Percentiles rank a stretch among this genome's conserved stretches.
These are phyloP conservation scores for Drosophila rubida DNA, from an alignment of 2,888 invertebrate species.

Conservation along the genomic window DNA sequence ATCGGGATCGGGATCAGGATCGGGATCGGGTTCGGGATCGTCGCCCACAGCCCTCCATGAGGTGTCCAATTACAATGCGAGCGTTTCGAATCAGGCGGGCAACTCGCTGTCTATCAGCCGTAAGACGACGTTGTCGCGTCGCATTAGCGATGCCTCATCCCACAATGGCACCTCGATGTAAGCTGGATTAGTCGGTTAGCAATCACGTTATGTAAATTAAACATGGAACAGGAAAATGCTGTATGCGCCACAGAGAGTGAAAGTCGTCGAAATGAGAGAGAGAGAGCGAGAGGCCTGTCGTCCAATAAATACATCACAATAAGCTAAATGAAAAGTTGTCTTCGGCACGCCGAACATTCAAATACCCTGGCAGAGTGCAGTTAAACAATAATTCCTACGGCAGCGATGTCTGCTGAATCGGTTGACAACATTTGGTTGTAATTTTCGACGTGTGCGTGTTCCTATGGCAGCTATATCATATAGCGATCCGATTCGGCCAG, in stretches of 20 bases:
- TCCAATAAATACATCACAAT: constrained; percentile 35
- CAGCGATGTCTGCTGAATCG: not conserved
- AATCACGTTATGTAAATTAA: constrained; percentile 48
- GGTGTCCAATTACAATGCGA: constrained; percentile 90
- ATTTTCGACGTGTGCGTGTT: not conserved
- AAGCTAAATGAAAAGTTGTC: not conserved
- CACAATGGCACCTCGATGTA: constrained; percentile 83
- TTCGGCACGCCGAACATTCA: not conserved
- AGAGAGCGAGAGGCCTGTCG: constrained; percentile 22
- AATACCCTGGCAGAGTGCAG: not conserved
- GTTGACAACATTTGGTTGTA: too few relatives aligned
- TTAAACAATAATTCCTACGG: not conserved
- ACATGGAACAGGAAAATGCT: constrained; percentile 22
- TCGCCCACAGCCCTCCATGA: constrained; percentile 93
- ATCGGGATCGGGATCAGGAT: not conserved
- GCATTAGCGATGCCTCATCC: constrained; percentile 83
- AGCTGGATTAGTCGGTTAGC: constrained; percentile 41
- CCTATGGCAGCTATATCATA: not conserved
- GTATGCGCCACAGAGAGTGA: not conserved
- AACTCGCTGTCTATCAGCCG: constrained; percentile 85
- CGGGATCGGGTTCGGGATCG: constrained; percentile 83
- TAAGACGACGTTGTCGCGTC: constrained; percentile 82
- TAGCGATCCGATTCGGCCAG: not conserved
- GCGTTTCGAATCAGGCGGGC: constrained; percentile 65
- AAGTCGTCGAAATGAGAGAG: constrained; percentile 2